Base-by-base conservation (phyloP, 2,888 invertebrate genomes). In the Caenorhabditis wallacei region DNA sequence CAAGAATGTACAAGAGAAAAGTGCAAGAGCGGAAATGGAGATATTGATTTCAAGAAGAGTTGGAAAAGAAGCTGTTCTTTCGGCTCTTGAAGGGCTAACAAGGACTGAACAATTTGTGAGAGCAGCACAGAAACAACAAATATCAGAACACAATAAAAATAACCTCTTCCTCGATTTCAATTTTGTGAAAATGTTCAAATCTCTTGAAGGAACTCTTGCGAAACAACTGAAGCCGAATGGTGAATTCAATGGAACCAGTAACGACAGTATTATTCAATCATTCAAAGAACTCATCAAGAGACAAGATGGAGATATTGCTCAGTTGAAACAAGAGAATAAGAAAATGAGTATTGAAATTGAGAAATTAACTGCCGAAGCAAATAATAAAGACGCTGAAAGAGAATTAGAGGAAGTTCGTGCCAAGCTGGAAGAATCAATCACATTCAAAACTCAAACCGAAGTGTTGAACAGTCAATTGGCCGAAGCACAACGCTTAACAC, bases 161-260 rank as follows among this genome's bases (percentile, higher is more conserved):
- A 97, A 98, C 84, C 94, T 98, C 20, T 93, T 97, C 71, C 94
- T 99, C 53, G 98, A 99, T 93, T 96, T 96, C 92, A 96, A 97
- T 93, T 99, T 98, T 93, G 97, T 97, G 91, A 95, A 95, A 91
- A 93, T 98, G 30, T 96, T 96, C 92, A 98, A 92, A 90, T 68
- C 79, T 11, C 66, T 86, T 13, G 91, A 91, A 85, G 87, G 90
- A 87, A 69, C 66, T 8, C 56, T 90, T 51, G 57, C 87, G 3
- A 89, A 87, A 46, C 85, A 87, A 51, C 76, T 90, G 46, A 83
- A 92, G 92, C 63, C 90, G 92, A 75, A 92, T 92, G 89, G 92
- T 91, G 89, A 88, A 22, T 76, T 81, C 57, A 82, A 80, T 20
- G 84, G 87, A n/a, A 71, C 83, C 10, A 88, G 86, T 51, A 93